A percentile compares a stretch with the other conserved stretches of the same genome.
Conservation (phyloP, 2,888 invertebrate genomes). For the Tetragonula carbonaria region DNA sequence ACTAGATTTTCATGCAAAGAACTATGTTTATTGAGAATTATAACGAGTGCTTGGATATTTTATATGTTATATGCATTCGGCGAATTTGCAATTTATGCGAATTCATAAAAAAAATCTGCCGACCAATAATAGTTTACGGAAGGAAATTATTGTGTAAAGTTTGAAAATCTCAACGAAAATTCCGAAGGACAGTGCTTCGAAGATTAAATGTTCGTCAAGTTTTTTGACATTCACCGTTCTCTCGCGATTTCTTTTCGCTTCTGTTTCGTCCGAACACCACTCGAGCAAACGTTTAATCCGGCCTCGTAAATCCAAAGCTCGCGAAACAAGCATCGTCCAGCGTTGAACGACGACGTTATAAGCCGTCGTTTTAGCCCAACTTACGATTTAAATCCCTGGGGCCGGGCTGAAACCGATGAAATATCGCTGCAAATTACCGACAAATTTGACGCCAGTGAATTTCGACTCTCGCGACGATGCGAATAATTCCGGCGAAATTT, state of each 20-base stretch:
- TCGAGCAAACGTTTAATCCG: slow-evolving; percentile 43
- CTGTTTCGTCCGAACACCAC: slow-evolving; percentile 9
- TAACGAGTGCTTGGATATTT: no score
- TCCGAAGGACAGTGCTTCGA: no score
- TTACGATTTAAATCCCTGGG: slow-evolving; percentile 57
- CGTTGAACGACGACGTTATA: slow-evolving; percentile 52
- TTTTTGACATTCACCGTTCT: slow-evolving; percentile 34
- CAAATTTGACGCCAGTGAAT: slow-evolving; percentile 47
- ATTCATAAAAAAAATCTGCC: no score
- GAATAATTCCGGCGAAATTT: slow-evolving; percentile 9
- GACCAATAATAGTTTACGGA: no score
- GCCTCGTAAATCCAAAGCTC: slow-evolving; percentile 58
- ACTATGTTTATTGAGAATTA: no score
- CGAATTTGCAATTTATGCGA: no score
- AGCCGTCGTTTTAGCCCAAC: slow-evolving; percentile 55
- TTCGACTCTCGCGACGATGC: slow-evolving; percentile 5
- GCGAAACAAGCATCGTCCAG: slow-evolving; percentile 53
- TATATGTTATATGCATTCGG: no score
- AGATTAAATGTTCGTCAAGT: neutral
- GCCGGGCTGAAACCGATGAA: slow-evolving; percentile 33
- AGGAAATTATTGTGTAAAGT: no score
- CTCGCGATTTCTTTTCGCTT: slow-evolving; percentile 17
- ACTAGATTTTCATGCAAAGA: no score
- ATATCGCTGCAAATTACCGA: slow-evolving; percentile 57
- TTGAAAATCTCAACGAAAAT: no score